Evolutionary conservation across 64 coral and sea anemone genomes (phyloP).

Genomic region (Acropora yongei): DNA sequence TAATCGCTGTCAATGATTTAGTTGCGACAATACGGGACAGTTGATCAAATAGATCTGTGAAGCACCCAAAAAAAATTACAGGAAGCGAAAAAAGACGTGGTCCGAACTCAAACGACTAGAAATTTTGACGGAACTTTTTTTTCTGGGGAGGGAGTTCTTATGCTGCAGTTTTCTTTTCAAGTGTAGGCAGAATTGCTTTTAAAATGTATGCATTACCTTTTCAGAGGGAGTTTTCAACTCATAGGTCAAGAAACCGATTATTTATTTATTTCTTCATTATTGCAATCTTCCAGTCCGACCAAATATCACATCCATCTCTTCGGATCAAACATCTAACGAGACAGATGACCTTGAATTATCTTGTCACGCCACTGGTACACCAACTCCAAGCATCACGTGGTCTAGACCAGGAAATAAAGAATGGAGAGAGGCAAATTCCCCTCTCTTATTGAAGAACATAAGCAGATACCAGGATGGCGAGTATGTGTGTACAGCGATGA

Average conservation of each 20-base stretch:
- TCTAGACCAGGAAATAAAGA: not conserved
- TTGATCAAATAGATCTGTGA: too few relatives aligned
- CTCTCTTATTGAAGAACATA: not conserved
- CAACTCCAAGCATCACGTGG: slow-evolving; percentile 5
- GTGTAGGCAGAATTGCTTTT: too few relatives aligned
- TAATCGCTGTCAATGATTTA: too few relatives aligned
- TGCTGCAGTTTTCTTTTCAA: too few relatives aligned
- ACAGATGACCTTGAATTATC: not conserved
- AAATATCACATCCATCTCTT: not conserved
- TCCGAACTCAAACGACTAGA: too few relatives aligned
- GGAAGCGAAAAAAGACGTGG: too few relatives aligned
- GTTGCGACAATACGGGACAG: too few relatives aligned
- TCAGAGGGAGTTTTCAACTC: too few relatives aligned
- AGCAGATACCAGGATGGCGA: slow-evolving; percentile 3
- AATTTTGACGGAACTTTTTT: too few relatives aligned
- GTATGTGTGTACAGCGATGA: not conserved
- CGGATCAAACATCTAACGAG: not conserved
- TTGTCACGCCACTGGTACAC: slow-evolving; percentile 3
- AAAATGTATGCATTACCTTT: too few relatives aligned
- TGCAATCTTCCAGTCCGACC: not conserved
- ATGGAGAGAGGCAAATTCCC: not conserved
- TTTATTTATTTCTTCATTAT: not conserved
- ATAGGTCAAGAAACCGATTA: not conserved
- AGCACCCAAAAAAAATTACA: too few relatives aligned
- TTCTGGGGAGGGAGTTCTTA: too few relatives aligned